Percentiles rank a stretch among this genome's conserved stretches.
Conservation (phyloP, 2,888 invertebrate genomes). For the Anoncus sp. region DNA sequence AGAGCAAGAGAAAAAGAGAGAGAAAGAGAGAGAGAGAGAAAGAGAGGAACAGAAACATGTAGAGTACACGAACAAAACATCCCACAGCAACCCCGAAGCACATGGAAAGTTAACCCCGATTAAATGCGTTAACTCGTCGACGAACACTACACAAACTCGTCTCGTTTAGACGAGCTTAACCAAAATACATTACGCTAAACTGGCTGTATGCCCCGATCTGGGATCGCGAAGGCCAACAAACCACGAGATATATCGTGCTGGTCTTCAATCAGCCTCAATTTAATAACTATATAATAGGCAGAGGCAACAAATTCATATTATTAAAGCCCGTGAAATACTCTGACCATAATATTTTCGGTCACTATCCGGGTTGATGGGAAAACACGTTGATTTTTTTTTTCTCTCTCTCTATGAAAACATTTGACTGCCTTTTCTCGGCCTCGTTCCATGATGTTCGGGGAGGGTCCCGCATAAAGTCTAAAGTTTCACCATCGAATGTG, state of each 20-base stretch:
- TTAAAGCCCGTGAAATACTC: conserved; percentile 32
- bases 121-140: conserved; percentile 80
- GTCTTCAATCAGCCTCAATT: conserved; percentile 59
- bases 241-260: conserved; percentile 37
- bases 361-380: conserved; percentile 24
- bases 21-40: conserved; percentile 28
- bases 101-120: conserved; percentile 81
- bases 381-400: conserved; percentile 21
- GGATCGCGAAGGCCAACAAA: conserved; percentile 54
- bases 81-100: conserved; percentile 45
- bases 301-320: conserved; percentile 58
- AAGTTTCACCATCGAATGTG: background rate
- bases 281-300: conserved; percentile 59
- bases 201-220: conserved; percentile 55
- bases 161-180: conserved; percentile 77
- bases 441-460: background rate
- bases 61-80: conserved; percentile 27
- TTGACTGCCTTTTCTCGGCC: background rate
- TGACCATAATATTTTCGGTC: conserved; percentile 21
- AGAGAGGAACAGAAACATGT: conserved; percentile 8
- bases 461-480: conserved; percentile 7
- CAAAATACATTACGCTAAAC: conserved; percentile 78
- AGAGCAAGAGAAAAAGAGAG: background rate
- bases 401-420: conserved; percentile 15
- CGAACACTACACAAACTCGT: conserved; percentile 71